Base-by-base conservation (phyloP, 1,140 invertebrate species). In the Drosophila kanapiae region DNA sequence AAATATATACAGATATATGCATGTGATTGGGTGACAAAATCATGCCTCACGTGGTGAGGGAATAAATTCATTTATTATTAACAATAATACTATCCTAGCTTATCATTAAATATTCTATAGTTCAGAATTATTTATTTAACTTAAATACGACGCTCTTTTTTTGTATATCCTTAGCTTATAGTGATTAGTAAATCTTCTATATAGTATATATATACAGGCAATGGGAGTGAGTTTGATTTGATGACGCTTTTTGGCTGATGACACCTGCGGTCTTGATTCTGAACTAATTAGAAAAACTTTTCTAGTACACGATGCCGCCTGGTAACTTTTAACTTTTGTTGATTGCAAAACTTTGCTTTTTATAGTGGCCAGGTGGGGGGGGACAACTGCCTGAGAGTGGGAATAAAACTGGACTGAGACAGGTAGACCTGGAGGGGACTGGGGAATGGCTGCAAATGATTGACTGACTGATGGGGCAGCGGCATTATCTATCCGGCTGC, bases 281-380 rank as follows among this genome's bases (percentile, higher is more conserved):
- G 45, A n/a, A 61, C 79, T 86, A 87, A 86, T 86, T 87, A 87
- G 83, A 79, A 87, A 86, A 86, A 86, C 72, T 80, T 83, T 80
- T 49, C 69, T 80, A 82, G 70, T 87, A 51, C 49, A 51, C 31
- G 49, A 29, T 6, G 64, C 23, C 53, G 53, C 53, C 53, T 62
- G 51, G 42, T 49, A 87, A 87, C 77, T 87, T 87, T 84, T 88
- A 87, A 80, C 85, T 88, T 78, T 80, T 61, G 70, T 79, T 90
- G 84, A 87, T 87, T 87, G 84, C 80, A 75, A 87, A 87, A 87
- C 85, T 87, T 87, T 88, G 58, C 53, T 85, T 84, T 84, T 74
- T 54, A 56, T 49, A 60, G 33, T 51, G 63, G 43, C 37, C 57
- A 42, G 74, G 53, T 65, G 51, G 45, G 9, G 10, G n/a, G 23